These are phyloP conservation scores for Microctonus brassicae DNA, from an alignment of 2,888 invertebrate species.

Conservation along the genomic window DNA sequence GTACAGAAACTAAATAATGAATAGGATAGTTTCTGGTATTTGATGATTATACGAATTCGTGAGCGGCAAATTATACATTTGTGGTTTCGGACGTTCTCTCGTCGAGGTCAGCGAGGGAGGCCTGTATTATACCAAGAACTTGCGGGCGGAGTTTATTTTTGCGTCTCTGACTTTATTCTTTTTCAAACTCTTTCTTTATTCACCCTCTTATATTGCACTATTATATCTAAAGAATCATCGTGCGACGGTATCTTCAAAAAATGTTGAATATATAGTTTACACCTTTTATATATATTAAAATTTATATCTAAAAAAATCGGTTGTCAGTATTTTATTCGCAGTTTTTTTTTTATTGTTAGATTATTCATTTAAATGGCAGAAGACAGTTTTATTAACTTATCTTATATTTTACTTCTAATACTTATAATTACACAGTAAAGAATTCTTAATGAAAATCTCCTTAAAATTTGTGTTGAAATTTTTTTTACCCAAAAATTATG, in stretches of 20 bases:
- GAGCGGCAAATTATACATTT: conserved; percentile 67
- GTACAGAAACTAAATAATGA: conserved; percentile 67
- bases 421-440: too few species aligned
- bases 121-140: conserved; percentile 48
- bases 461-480: too few species aligned
- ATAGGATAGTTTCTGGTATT: conserved; percentile 69
- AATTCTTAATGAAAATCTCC: too few species aligned
- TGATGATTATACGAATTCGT: conserved; percentile 68
- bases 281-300: too few species aligned
- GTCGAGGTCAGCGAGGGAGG: conserved; percentile 30
- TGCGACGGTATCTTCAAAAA: background rate
- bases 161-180: conserved; percentile 20
- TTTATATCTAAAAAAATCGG: too few species aligned
- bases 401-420: too few species aligned
- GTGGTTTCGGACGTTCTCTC: conserved; percentile 49
- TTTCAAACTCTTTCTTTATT: background rate
- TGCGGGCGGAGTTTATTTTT: conserved; percentile 50
- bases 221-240: background rate
- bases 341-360: too few species aligned
- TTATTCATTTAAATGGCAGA: too few species aligned
- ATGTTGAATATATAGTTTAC: background rate
- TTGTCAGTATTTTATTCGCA: too few species aligned
- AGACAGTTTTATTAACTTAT: too few species aligned
- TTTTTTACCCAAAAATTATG: too few species aligned
- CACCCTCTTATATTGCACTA: background rate